phyloP scores from a whole-genome alignment of 2,113 vertebrate genomes.

The Phodopus roborovskii region DNA sequence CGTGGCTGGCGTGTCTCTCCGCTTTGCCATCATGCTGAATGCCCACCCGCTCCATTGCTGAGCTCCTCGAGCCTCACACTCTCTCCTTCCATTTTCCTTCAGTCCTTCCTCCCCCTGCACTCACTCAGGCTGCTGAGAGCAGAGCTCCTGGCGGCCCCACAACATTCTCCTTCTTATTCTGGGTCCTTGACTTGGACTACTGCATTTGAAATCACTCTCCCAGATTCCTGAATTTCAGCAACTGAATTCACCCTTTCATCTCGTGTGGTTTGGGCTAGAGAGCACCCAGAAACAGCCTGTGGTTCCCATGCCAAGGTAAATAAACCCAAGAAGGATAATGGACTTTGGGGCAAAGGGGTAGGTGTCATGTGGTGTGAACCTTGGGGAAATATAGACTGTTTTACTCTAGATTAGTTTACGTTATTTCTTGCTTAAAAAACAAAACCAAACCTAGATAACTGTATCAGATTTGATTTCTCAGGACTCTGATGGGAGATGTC shows the following conservation, averaged over 20 bases:
- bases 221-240: background rate
- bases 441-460: background rate
- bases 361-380: background rate
- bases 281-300: background rate
- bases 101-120: background rate
- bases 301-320: background rate
- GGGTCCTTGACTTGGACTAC: background rate
- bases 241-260: background rate
- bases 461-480: background rate
- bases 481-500: background rate
- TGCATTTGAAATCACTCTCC: background rate
- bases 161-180: background rate
- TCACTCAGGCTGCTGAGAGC: background rate
- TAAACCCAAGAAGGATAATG: background rate
- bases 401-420: background rate
- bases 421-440: background rate
- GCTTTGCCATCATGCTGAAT: rapidly evolving
- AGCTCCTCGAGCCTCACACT: background rate
- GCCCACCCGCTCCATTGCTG: background rate
- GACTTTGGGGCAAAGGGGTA: background rate
- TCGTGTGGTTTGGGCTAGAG: background rate
- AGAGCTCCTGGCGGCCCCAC: background rate
- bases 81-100: background rate
- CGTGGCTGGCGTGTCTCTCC: background rate
- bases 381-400: background rate